Evolutionary conservation across 2,888 invertebrate genomes (phyloP), one percentile per base, ranked within the genome.

Genomic region (Sinhomidia bicolor): DNA sequence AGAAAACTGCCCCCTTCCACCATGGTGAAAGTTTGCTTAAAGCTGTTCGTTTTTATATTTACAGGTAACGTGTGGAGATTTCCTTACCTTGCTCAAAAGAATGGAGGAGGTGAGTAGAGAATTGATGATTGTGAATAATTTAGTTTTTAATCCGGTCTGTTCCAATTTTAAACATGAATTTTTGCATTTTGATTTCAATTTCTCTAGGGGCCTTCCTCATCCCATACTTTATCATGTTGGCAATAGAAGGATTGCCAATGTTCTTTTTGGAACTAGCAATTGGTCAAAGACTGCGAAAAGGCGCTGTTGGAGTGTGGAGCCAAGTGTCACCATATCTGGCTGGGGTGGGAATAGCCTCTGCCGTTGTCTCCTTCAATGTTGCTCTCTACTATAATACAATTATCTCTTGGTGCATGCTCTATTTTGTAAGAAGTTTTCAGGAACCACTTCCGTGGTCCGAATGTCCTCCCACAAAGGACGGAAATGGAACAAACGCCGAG

Each of bases 351-450:
- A 96, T 99, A 92, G 98, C 98, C 93, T 98, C 98, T 85, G 98
- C 98, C 0, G 97, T 99, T 90, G 99, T 99, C 44, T 98, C 98
- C 0, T 99, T 98, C 94, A 97, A 98, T 93, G 98, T 99, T 91
- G 98, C 98, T 12, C 95, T 99, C 91, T 99, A 99, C 94, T 99
- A 99, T 94, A 99, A 99, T 94, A 98, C 98, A 89, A 99, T 99
- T 92, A 98, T 99, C 92, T 98, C 98, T 89, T 99, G 99, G 99
- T 98, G 98, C 93, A 95, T 99, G 93, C 98, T 98, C 94, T 99
- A 98, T 94, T 96, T 98, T 93, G 96, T 97, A 92, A 97, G 97
- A 95, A 98, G 98, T 94, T 98, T 98, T 94, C 97, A 98, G 93
- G 96, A 96, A 0, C 96, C 98, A 93, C 94, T 98, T 92, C 98